Evolutionary conservation across 2,797 vertebrate species (phyloP).

Genomic region (Pseudochirops corinnae): DNA sequence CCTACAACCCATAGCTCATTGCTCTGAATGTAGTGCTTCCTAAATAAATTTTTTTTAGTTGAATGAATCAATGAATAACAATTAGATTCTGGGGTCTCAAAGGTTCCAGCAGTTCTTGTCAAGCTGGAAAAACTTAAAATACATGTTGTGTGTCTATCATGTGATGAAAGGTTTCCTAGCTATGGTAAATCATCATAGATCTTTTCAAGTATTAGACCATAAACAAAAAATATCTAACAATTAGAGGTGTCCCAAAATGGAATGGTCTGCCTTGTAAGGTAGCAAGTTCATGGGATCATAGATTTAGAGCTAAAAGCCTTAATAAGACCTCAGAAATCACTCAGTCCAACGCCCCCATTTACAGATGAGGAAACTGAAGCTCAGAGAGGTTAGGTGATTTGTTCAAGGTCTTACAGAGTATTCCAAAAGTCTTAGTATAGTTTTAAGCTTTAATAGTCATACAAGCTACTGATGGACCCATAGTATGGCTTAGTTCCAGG

Average conservation of each 20-base stretch:
- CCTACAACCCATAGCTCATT: background rate
- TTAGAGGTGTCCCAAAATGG: background rate
- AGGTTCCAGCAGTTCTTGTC: background rate
- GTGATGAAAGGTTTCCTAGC: background rate
- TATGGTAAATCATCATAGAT: background rate
- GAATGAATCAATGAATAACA: background rate
- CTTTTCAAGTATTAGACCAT: background rate
- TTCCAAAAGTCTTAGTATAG: background rate
- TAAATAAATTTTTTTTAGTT: background rate
- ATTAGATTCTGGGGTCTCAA: background rate
- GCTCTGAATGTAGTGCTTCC: background rate
- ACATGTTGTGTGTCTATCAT: background rate
- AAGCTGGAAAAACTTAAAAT: background rate
- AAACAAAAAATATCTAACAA: background rate
- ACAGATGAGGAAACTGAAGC: background rate
- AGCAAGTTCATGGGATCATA: background rate
- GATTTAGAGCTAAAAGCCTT: background rate
- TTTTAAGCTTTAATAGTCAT: background rate
- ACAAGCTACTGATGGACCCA: background rate
- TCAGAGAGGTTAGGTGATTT: background rate
- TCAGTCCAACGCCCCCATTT: background rate
- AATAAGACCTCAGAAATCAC: background rate
- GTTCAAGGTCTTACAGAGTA: background rate
- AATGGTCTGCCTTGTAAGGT: background rate
- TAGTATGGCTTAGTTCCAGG: background rate